These are phyloP conservation scores for Cydia strobilella DNA, from an alignment of 1,140 invertebrate genomes.

Conservation along the genomic window DNA sequence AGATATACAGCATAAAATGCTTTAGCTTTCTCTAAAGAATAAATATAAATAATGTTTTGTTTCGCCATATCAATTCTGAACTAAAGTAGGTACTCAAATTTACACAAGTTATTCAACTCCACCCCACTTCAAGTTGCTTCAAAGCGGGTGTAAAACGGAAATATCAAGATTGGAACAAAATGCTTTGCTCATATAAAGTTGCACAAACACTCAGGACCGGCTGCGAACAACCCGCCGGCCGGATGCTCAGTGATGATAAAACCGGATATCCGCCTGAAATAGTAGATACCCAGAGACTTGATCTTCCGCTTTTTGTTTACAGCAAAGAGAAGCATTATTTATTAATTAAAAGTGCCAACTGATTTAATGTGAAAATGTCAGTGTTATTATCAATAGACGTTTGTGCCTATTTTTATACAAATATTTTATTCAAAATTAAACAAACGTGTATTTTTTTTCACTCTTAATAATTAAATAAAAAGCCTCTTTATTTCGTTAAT, in stretches of 20 bases:
- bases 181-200: constrained; percentile 28
- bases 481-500: no score
- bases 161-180: constrained; percentile 7
- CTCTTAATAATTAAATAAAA: no score
- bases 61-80: background rate
- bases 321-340: background rate
- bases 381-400: no score
- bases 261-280: constrained; percentile 37
- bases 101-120: constrained; percentile 9
- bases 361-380: no score
- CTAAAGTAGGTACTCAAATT: background rate
- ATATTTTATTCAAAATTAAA: no score
- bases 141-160: constrained; percentile 14
- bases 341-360: background rate
- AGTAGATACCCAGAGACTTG: constrained; percentile 27
- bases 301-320: constrained; percentile 21
- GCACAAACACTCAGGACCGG: constrained; percentile 21
- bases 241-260: constrained; percentile 39
- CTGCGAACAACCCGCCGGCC: constrained; percentile 27
- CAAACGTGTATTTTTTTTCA: no score
- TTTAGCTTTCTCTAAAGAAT: background rate
- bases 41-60: background rate
- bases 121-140: background rate
- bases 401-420: no score
- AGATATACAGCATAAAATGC: no score